Evolutionary conservation across 2,797 vertebrate species (phyloP), one percentile per base, ranked within the genome.

Genomic region (Lepilemur ruficaudatus): DNA sequence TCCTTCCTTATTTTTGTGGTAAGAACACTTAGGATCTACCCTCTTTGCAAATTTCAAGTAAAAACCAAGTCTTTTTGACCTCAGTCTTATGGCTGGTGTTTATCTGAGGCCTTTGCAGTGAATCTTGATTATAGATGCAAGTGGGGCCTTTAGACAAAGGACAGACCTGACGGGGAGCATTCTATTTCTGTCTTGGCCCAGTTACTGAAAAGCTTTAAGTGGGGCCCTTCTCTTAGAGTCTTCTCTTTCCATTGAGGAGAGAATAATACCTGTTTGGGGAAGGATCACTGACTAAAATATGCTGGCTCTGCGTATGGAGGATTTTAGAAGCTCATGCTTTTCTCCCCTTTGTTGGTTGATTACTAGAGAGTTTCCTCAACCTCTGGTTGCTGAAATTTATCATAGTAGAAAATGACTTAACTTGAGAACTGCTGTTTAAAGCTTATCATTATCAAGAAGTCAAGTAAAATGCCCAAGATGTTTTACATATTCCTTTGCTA

Each of bases 401-500:
- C 59, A 9, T 18, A 18, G 46, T 75, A 41, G 79, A 88, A 73
- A 84, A 85, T 89, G 55, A 86, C n/a, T 78, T 93, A 90, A 59
- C 38, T 85, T 82, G 32, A 94, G 87, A 96, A 67, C 59, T 30
- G 15, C 67, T 76, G 35, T 80, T 80, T 95, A 75, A 75, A 95
- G 73, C n/a, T 65, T 63, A 82, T 28, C 32, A 75, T 78, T 93
- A 89, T 50, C 55, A 91, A 90, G 32, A 94, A 50, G 11, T 43
- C 81, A 11, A 70, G 59, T 94, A 65, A 92, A 90, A 90, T 83
- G 41, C 61, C 32, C 43, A 86, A 30, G 48, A 48, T 75, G 15
- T 96, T 89, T 85, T 93, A 78, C 55, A 55, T 46, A 2, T 0
- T 85, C 46, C 18, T 91, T 94, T 70, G 76, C 63, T 87, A 25